phyloP scores from a whole-genome alignment of 1,140 invertebrate species.

The Amyelois transitella region DNA sequence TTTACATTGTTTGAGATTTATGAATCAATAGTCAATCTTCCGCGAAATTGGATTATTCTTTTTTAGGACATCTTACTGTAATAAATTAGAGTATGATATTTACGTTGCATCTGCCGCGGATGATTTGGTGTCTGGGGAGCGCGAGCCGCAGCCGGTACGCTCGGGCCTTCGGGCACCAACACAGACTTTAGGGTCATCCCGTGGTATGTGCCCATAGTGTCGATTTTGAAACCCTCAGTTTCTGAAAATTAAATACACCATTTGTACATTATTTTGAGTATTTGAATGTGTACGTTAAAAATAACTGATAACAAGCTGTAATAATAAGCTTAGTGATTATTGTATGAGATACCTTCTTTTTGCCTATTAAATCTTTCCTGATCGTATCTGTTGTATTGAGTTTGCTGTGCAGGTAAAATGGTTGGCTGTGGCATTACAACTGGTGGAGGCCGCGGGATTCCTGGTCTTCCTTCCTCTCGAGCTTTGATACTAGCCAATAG shows the following conservation, averaged over 20 bases:
- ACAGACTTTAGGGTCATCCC: slow-evolving; percentile 96
- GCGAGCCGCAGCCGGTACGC: slow-evolving; percentile 71
- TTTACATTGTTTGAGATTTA: no score
- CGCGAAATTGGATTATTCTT: no score
- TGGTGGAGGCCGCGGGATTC: slow-evolving; percentile 77
- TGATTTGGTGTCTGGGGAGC: slow-evolving; percentile 60
- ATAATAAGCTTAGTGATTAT: no score
- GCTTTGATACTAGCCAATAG: slow-evolving; percentile 94
- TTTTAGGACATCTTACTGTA: no score
- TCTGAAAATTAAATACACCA: slow-evolving; percentile 76
- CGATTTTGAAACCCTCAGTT: slow-evolving; percentile 98
- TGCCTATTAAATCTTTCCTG: slow-evolving; percentile 95
- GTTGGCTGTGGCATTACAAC: slow-evolving; percentile 82
- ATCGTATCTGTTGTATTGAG: slow-evolving; percentile 98
- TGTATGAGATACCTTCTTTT: slow-evolving; percentile 88
- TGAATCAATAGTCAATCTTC: no score
- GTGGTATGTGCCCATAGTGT: slow-evolving; percentile 97
- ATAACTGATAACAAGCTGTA: no score
- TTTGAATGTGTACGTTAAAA: no score
- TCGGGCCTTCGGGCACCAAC: slow-evolving; percentile 89
- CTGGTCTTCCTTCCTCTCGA: slow-evolving; percentile 90
- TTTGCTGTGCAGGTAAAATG: slow-evolving; percentile 75
- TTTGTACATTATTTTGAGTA: background rate
- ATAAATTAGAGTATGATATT: no score
- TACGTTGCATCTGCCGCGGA: slow-evolving; percentile 53